Evolutionary conservation across 2,888 invertebrate species (phyloP).

Genomic region (Rhodophaea formosa): DNA sequence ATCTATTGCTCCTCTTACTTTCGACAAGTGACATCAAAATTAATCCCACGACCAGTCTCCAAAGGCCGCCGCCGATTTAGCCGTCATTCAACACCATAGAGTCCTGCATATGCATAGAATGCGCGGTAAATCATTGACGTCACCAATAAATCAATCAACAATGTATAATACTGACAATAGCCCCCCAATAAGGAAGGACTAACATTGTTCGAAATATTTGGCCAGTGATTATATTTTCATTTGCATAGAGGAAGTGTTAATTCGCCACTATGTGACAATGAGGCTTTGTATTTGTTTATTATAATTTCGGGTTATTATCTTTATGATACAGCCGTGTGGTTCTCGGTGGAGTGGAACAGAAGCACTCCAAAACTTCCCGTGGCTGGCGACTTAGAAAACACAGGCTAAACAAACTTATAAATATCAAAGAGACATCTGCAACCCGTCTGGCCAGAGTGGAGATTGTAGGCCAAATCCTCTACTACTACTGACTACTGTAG

Average conservation of each 20-base stretch:
- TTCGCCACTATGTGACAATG: constrained; percentile 6
- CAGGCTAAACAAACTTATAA: no score
- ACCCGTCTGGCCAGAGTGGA: no score
- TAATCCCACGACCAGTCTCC: not conserved
- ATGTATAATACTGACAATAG: constrained; percentile 12
- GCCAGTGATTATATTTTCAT: constrained; percentile 8
- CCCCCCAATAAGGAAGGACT: constrained; percentile 2
- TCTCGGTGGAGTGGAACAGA: no score
- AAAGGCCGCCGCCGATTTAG: constrained; percentile 7
- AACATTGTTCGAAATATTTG: constrained; percentile 17
- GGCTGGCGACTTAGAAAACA: no score
- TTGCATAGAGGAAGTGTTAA: constrained; percentile 13
- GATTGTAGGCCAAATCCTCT: no score
- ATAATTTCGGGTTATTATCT: constrained; percentile 3
- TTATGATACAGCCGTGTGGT: no score
- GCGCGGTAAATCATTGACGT: constrained; percentile 18
- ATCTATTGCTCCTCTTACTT: no score
- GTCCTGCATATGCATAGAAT: constrained; percentile 19
- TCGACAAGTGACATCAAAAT: constrained; percentile 8
- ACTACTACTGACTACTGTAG: no score
- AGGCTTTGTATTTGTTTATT: constrained; percentile 5
- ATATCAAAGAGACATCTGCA: no score
- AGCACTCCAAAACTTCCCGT: no score
- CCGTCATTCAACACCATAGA: constrained; percentile 12
- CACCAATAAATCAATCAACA: constrained; percentile 16